These are phyloP conservation scores for Rhopilema esculentum DNA, from an alignment of 30 jellyfish, hydroid and myxozoan genomes.

Conservation along the genomic window DNA sequence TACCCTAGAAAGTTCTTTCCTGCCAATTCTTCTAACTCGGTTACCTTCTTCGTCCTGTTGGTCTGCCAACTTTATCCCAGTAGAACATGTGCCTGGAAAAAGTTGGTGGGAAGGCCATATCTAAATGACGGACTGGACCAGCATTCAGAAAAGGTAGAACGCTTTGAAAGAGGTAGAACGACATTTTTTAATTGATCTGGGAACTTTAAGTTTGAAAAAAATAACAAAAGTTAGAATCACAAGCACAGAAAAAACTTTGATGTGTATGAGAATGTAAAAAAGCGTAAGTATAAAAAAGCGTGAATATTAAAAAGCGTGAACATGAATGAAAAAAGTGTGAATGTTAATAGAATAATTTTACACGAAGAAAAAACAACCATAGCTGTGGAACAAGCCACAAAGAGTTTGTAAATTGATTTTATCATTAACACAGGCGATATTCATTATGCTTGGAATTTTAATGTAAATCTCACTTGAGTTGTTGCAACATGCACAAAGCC, in stretches of 20 bases:
- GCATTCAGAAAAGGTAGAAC: slow-evolving; percentile 38
- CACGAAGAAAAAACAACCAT: slow-evolving; percentile 4
- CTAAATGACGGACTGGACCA: slow-evolving; percentile 47
- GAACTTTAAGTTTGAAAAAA: slow-evolving; percentile 33
- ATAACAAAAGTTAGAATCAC: too few species aligned
- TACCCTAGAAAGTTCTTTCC: slow-evolving; percentile 10
- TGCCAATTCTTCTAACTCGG: slow-evolving; percentile 15
- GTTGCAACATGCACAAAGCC: too few species aligned
- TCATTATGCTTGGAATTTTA: too few species aligned
- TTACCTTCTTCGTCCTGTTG: slow-evolving; percentile 34
- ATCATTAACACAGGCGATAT: too few species aligned
- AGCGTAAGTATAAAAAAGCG: slow-evolving; percentile 20
- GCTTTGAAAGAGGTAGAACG: slow-evolving; percentile 31
- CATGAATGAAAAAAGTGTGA: slow-evolving; percentile 18
- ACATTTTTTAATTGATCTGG: slow-evolving; percentile 18
- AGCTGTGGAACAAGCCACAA: too few species aligned
- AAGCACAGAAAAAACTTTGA: not conserved
- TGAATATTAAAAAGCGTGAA: slow-evolving; percentile 10
- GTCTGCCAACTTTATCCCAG: slow-evolving; percentile 20
- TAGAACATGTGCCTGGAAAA: slow-evolving; percentile 18
- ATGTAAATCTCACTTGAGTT: too few species aligned
- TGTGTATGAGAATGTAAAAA: not conserved
- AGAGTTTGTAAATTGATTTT: too few species aligned
- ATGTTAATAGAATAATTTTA: slow-evolving; percentile 15
- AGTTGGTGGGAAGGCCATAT: slow-evolving; percentile 33